Conservation (phyloP, 2,888 invertebrate genomes). For the Caenorhabditis panamensis region DNA sequence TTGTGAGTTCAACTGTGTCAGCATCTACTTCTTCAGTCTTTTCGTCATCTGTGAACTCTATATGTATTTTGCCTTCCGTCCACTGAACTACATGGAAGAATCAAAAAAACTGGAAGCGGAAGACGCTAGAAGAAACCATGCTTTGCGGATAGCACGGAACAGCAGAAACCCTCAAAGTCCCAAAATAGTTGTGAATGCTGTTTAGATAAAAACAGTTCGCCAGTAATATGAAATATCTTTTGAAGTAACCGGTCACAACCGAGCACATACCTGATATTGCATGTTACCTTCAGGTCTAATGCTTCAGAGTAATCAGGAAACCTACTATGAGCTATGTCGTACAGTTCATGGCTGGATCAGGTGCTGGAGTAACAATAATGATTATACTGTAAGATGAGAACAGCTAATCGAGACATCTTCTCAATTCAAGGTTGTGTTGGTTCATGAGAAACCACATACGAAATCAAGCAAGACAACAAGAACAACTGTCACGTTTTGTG, state of each 20-base stretch:
- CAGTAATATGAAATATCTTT: not conserved
- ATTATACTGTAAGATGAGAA: too few species aligned
- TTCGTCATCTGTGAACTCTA: conserved; percentile 14
- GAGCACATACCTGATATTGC: not conserved
- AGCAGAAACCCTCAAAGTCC: not conserved
- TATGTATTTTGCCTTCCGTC: not conserved
- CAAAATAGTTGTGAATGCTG: not conserved
- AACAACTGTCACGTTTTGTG: too few species aligned
- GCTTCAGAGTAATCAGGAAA: too few species aligned
- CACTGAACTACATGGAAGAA: conserved; percentile 20
- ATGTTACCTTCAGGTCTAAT: too few species aligned
- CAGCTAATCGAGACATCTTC: too few species aligned
- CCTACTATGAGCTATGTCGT: too few species aligned
- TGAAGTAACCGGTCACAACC: not conserved
- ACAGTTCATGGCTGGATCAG: too few species aligned
- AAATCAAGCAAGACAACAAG: too few species aligned
- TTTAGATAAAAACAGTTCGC: not conserved
- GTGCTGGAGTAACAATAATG: too few species aligned
- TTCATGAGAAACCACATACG: too few species aligned
- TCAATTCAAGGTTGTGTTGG: too few species aligned
- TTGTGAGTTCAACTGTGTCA: conserved; percentile 8
- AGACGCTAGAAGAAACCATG: not conserved
- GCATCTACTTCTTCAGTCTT: not conserved
- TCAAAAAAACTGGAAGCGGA: conserved; percentile 19
- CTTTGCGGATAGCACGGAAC: not conserved